These are phyloP conservation scores for Diloba caeruleocephala DNA, from an alignment of 2,888 invertebrate species.

Conservation along the genomic window DNA sequence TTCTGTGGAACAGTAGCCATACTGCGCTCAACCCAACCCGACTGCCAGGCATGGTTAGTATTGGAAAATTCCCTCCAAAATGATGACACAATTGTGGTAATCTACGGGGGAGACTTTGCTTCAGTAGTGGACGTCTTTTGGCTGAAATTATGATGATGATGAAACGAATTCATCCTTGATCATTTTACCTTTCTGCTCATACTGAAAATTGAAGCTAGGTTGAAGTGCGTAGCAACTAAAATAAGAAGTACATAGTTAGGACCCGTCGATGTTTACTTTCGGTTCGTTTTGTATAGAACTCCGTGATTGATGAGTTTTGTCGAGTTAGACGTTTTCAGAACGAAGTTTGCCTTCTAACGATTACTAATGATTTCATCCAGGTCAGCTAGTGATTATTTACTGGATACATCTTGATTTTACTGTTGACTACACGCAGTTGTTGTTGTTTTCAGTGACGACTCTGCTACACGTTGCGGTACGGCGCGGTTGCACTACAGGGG, in stretches of 20 bases:
- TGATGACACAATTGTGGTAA: too few relatives aligned
- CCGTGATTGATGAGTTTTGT: conserved; percentile 68
- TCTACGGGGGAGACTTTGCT: too few relatives aligned
- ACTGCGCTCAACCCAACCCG: too few relatives aligned
- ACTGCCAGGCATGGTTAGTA: too few relatives aligned
- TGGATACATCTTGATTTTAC: conserved; percentile 45
- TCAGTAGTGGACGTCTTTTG: too few relatives aligned
- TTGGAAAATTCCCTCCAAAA: too few relatives aligned
- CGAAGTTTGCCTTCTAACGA: conserved; percentile 73
- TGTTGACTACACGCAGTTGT: conserved; percentile 25
- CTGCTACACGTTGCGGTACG: too few relatives aligned
- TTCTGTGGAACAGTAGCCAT: too few relatives aligned
- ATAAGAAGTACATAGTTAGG: conserved; percentile 39
- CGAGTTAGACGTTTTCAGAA: conserved; percentile 58
- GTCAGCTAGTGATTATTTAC: conserved; percentile 51
- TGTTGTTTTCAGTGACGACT: conserved; percentile 26
- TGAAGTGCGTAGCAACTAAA: conserved; percentile 8
- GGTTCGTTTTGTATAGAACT: conserved; percentile 53
- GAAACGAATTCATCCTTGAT: too few relatives aligned
- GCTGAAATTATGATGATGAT: too few relatives aligned
- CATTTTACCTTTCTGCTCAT: background rate
- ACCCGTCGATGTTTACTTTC: conserved; percentile 53
- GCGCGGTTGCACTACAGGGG: too few relatives aligned
- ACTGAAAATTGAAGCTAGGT: background rate
- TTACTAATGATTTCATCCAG: conserved; percentile 73